Evolutionary conservation across 2,888 invertebrate species (phyloP).

Genomic region (Erebia epiphron): DNA sequence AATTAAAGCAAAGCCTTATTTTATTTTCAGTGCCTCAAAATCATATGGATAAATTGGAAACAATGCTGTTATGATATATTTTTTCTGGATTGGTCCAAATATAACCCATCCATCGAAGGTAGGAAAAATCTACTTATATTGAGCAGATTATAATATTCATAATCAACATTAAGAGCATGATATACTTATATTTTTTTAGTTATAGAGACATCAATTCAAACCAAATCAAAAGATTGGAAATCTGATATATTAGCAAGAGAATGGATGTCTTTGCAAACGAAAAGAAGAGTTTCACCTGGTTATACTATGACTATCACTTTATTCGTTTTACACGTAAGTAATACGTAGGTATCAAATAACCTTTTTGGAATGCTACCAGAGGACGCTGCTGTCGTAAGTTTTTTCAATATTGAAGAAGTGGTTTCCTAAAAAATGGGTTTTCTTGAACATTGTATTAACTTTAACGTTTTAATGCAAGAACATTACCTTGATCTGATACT

Average conservation of each 20-base stretch:
- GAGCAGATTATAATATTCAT: too few species aligned
- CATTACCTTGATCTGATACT: too few species aligned
- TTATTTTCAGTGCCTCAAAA: conserved; percentile 55
- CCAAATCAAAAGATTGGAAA: conserved; percentile 55
- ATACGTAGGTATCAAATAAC: background rate
- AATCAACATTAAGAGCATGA: too few species aligned
- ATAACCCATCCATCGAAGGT: conserved; percentile 64
- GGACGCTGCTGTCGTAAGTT: too few species aligned
- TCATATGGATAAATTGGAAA: conserved; percentile 66
- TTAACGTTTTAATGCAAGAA: too few species aligned
- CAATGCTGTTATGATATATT: conserved; percentile 67
- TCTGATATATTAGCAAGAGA: conserved; percentile 56
- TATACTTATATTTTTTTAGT: too few species aligned
- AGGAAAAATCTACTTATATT: background rate
- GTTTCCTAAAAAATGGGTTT: too few species aligned
- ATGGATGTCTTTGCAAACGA: conserved; percentile 63
- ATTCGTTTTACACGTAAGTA: conserved; percentile 57
- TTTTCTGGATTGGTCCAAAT: conserved; percentile 72
- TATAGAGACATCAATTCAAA: conserved; percentile 30
- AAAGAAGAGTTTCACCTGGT: conserved; percentile 58
- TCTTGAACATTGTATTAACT: too few species aligned
- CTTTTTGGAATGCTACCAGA: background rate
- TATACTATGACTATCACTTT: conserved; percentile 56
- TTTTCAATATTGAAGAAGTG: too few species aligned
- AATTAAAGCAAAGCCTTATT: background rate